Evolutionary conservation across 2,888 invertebrate species (phyloP).

Genomic region (Drosophila maculinotata): DNA sequence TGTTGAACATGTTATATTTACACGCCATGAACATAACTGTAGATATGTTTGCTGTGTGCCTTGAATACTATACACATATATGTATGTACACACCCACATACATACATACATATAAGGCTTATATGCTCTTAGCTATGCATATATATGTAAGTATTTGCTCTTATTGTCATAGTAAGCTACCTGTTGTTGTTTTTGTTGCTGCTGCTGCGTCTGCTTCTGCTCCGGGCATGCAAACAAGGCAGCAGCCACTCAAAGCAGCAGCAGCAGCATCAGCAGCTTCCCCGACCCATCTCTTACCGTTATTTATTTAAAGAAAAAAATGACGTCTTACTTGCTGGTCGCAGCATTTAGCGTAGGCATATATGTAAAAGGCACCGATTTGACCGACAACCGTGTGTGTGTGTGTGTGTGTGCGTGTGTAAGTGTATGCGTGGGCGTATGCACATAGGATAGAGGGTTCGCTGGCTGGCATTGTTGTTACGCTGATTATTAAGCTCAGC

Average conservation of each 20-base stretch:
- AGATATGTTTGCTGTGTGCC: not conserved
- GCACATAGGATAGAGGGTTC: conserved; percentile 6
- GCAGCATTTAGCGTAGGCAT: conserved; percentile 21
- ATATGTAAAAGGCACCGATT: conserved; percentile 17
- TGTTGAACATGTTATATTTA: not conserved
- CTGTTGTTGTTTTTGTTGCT: no score
- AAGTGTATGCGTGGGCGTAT: not conserved
- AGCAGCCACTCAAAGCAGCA: not conserved
- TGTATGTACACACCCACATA: not conserved
- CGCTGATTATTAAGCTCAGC: conserved; percentile 37
- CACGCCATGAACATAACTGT: not conserved
- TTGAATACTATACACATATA: not conserved
- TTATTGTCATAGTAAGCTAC: no score
- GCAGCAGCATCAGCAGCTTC: not conserved
- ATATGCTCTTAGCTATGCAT: no score
- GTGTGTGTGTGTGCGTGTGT: not conserved
- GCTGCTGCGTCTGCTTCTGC: no score
- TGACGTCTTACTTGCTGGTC: conserved; percentile 36
- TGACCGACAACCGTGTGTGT: conserved; percentile 20
- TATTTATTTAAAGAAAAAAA: conserved; percentile 21
- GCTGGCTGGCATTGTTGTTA: conserved; percentile 17
- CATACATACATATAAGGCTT: not conserved
- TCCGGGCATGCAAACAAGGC: no score
- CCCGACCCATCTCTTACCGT: no score
- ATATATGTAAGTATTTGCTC: no score